A percentile compares a stretch with the other conserved stretches of the same genome.
Conservation (phyloP, 2,797 vertebrate species). For the Alfaro cultratus region DNA sequence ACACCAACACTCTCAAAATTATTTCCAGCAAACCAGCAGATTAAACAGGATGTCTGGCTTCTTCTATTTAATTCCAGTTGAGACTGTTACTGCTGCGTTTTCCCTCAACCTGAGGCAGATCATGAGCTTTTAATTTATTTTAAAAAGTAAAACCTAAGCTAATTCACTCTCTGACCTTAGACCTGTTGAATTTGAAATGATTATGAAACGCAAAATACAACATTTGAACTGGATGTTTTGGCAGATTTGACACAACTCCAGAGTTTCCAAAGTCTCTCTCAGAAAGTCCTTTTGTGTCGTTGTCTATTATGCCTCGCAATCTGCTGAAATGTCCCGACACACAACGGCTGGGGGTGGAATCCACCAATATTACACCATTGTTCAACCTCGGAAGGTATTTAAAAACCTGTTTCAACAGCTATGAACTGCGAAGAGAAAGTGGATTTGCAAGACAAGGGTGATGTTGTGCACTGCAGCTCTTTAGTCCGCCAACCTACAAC, state of each 20-base stretch:
- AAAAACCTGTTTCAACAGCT: neutral
- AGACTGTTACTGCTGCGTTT: neutral
- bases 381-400: neutral
- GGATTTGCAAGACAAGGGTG: neutral
- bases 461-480: neutral
- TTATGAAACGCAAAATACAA: neutral
- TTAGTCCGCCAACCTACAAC: neutral
- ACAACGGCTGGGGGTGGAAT: neutral
- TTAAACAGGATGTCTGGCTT: neutral
- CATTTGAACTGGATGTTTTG: neutral
- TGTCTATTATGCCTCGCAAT: neutral
- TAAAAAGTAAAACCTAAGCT: neutral
- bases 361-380: neutral
- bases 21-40: neutral
- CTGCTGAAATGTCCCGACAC: neutral
- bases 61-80: neutral
- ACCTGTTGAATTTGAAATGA: neutral
- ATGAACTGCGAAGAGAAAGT: neutral
- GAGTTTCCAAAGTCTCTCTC: neutral
- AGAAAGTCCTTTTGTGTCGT: neutral
- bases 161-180: neutral
- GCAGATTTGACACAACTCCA: neutral
- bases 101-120: neutral
- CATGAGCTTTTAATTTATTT: neutral
- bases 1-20: neutral